A percentile compares a stretch with the other conserved stretches of the same genome.
Conservation (phyloP, 2,888 invertebrate species). For the Himalopsyche japonica region DNA sequence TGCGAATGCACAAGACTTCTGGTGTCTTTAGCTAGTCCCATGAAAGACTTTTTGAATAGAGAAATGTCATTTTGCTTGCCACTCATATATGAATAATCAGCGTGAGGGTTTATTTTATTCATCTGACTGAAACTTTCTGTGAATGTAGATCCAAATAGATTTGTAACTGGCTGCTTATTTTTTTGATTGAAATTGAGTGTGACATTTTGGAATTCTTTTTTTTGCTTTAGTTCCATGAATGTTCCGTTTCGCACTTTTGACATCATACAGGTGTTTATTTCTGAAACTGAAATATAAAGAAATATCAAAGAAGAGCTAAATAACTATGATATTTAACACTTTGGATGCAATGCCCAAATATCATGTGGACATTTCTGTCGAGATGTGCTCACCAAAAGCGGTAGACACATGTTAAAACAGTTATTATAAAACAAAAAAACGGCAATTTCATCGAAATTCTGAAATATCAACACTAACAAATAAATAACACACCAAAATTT, state of each 20-base stretch:
- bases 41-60: neutral
- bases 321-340: too few relatives aligned
- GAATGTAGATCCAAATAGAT: neutral
- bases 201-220: neutral
- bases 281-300: neutral
- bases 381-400: too few relatives aligned
- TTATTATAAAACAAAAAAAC: too few relatives aligned
- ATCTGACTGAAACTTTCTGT: neutral
- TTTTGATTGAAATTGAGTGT: neutral
- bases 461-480: too few relatives aligned
- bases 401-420: too few relatives aligned
- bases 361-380: too few relatives aligned
- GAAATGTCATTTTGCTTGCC: neutral
- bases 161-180: neutral
- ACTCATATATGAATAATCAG: neutral
- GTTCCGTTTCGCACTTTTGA: neutral
- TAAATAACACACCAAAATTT: too few relatives aligned
- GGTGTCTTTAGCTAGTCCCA: neutral
- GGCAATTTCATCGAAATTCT: too few relatives aligned
- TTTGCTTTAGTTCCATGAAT: neutral
- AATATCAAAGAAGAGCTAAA: too few relatives aligned
- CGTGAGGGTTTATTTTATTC: neutral
- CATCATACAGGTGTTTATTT: neutral
- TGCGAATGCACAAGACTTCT: neutral
- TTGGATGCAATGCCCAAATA: too few relatives aligned